phyloP scores from a whole-genome alignment of 2,797 vertebrate genomes.

The Crypturellus tataupa region DNA sequence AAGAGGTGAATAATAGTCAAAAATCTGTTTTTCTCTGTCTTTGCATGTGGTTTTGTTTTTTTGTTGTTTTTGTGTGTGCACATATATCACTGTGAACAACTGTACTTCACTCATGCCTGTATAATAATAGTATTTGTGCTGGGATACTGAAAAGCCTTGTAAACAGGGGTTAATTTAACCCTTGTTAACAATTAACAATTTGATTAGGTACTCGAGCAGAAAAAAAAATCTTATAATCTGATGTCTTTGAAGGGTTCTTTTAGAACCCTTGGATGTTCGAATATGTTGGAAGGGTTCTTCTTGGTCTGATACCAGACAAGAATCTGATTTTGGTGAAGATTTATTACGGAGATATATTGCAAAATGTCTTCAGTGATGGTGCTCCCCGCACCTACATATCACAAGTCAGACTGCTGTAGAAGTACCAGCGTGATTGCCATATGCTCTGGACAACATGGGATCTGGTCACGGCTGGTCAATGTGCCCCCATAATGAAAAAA shows the following conservation, averaged over 20 bases:
- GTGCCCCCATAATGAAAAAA: neutral
- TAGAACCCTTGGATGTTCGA: neutral
- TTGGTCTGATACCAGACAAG: neutral
- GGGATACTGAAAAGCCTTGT: neutral
- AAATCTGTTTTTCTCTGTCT: neutral
- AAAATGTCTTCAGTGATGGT: neutral
- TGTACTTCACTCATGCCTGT: neutral
- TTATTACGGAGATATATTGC: neutral
- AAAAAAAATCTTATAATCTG: neutral
- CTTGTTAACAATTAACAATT: neutral
- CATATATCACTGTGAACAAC: rapidly evolving
- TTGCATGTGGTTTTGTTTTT: neutral
- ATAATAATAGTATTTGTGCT: neutral
- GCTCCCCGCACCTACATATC: neutral
- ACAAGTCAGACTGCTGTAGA: neutral
- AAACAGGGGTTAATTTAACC: neutral
- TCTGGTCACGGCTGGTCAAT: neutral
- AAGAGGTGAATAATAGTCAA: neutral
- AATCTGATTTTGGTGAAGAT: neutral
- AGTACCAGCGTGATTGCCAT: neutral
- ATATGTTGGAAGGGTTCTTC: neutral
- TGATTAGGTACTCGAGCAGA: neutral
- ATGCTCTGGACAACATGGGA: neutral
- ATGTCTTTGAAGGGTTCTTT: neutral
- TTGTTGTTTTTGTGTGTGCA: rapidly evolving